Base-by-base conservation (phyloP, 1,140 invertebrate genomes). In the Rhyacophila brunnea region DNA sequence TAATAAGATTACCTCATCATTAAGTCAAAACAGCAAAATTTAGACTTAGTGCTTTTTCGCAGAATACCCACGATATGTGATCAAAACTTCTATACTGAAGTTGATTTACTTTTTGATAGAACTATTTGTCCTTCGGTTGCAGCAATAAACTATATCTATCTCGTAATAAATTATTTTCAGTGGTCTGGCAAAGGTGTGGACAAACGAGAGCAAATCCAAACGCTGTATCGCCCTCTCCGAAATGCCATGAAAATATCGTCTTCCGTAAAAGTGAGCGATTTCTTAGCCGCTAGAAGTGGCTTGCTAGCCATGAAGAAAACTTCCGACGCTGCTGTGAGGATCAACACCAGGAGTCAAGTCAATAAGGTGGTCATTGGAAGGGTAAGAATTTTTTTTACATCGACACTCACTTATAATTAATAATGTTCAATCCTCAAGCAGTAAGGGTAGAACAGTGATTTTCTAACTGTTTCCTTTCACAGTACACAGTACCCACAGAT, bases 301-400 rank as follows among this genome's bases (percentile, higher is more conserved):
- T 67, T 96, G 47, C 84, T 92, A 0, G 82, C 89, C 18, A 83
- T 95, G 9, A 91, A 95, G 73, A 96, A 96, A 75, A 96, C 92
- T 0, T 95, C 88, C 66, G 92, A 78, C 68, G 87, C 89, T 1
- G 80, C 82, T 49, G 89, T 92, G 6, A 80, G 91, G 42, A 87
- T 88, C 71, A 89, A 91, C 68, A 93, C 91, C 0, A 82, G 86
- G 68, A 89, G 87, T 62, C 78, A 86, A 40, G 83, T 96, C 1
- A 95, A 95, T 64, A 91, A 86, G 80, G 87, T 95, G 53, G 84
- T 93, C 23, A 96, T 96, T 73, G 93, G 92, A 60, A 78, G 75
- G 70, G 86, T 87, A 28, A 47, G 50, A 45, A 40, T 42, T 38
- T 23, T 40, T 35, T 11, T 18, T 11, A 50, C 13, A n/a, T n/a